Evolutionary conservation across 2,888 invertebrate species (phyloP).

Genomic region (Cephus pygmeus): DNA sequence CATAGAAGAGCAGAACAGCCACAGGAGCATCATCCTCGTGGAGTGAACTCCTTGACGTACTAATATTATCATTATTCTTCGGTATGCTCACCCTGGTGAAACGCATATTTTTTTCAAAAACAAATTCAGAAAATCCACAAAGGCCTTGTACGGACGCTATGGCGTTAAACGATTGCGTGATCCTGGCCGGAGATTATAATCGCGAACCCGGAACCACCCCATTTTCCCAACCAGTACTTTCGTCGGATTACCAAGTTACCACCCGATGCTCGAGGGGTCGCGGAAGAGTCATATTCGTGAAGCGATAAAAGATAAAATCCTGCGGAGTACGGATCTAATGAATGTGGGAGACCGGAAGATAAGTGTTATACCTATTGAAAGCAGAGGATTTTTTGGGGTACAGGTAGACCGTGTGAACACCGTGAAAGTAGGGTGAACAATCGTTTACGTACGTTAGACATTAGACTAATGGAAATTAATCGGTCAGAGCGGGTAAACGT

Average conservation of each 20-base stretch:
- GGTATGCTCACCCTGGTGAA: background rate
- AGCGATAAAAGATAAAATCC: slow-evolving; percentile 38
- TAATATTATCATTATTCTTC: background rate
- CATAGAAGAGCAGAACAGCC: background rate
- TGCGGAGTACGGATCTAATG: slow-evolving; percentile 24
- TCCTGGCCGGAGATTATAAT: slow-evolving; percentile 7
- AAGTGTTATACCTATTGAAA: slow-evolving; percentile 15
- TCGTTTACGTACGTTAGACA: background rate
- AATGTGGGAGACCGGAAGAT: slow-evolving; percentile 40
- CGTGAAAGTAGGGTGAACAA: background rate
- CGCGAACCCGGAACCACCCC: background rate
- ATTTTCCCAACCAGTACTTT: slow-evolving; percentile 9
- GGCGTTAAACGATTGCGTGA: background rate
- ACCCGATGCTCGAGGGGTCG: slow-evolving; percentile 9
- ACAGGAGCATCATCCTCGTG: background rate
- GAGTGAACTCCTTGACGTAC: background rate
- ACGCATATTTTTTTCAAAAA: background rate
- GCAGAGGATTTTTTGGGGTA: slow-evolving; percentile 6
- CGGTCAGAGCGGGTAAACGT: background rate
- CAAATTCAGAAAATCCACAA: background rate
- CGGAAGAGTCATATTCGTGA: slow-evolving; percentile 25
- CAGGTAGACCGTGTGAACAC: slow-evolving; percentile 5
- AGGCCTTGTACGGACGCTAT: no score
- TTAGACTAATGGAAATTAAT: slow-evolving; percentile 19
- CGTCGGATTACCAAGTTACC: slow-evolving; percentile 21